Evolutionary conservation across 2,797 vertebrate genomes (phyloP).

Genomic region (Myripristis murdjan): DNA sequence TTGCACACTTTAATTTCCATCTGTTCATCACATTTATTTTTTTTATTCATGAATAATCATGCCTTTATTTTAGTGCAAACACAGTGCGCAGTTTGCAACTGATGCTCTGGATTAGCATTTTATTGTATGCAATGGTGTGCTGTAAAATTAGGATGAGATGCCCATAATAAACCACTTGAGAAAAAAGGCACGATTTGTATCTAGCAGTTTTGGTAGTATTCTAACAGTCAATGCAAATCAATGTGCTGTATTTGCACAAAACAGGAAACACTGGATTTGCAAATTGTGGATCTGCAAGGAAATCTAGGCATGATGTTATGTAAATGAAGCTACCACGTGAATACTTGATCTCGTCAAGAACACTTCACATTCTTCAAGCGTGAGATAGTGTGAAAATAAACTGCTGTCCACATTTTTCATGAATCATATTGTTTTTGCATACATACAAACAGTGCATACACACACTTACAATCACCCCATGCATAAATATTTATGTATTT

Average conservation of each 20-base stretch:
- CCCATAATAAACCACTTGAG: slow-evolving; percentile 49
- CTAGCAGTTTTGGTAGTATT: slow-evolving; percentile 36
- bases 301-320: slow-evolving; percentile 40
- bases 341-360: slow-evolving; percentile 42
- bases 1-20: slow-evolving; percentile 32
- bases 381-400: background rate
- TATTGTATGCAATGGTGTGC: slow-evolving; percentile 34
- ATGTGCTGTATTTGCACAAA: slow-evolving; percentile 61
- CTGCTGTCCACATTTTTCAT: background rate
- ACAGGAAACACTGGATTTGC: slow-evolving; percentile 34
- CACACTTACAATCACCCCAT: background rate
- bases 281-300: slow-evolving; percentile 28
- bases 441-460: background rate
- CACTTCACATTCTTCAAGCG: background rate
- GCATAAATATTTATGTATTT: background rate
- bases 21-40: slow-evolving; percentile 29
- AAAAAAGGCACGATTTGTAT: slow-evolving; percentile 22
- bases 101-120: slow-evolving; percentile 30
- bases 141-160: slow-evolving; percentile 47
- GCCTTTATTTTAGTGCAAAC: slow-evolving; percentile 35
- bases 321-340: slow-evolving; percentile 36
- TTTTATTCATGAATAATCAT: slow-evolving; percentile 27
- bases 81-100: slow-evolving; percentile 1
- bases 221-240: slow-evolving; percentile 59
- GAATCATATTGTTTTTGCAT: background rate